Percentiles rank a stretch among this genome's conserved stretches.
Evolutionary conservation across 2,113 vertebrate species (phyloP).

Genomic region (Vulpes lagopus): DNA sequence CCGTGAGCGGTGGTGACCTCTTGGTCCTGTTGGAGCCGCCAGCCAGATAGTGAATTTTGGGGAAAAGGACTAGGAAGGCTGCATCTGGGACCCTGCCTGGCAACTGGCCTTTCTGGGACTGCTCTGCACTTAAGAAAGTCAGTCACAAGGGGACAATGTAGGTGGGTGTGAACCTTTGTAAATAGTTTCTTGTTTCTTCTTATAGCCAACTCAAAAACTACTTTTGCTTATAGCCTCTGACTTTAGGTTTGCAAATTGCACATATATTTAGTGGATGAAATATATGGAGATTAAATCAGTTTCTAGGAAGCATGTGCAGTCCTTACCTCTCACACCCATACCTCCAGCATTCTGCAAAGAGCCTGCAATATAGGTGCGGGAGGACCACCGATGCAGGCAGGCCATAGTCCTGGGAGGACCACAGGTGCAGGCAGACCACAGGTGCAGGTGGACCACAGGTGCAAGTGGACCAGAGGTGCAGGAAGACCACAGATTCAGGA

Average conservation of each 20-base stretch:
- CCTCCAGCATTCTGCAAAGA: not conserved
- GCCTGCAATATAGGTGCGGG: not conserved
- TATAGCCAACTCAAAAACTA: not conserved
- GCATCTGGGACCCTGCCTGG: not conserved
- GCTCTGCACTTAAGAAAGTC: no score
- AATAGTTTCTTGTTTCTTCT: not conserved
- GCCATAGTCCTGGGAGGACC: not conserved
- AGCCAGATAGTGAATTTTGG: not conserved
- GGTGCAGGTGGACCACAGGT: no score
- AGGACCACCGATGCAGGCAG: rapidly evolving
- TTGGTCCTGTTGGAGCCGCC: not conserved
- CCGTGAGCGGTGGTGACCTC: not conserved
- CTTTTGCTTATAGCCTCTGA: not conserved
- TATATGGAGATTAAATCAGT: not conserved
- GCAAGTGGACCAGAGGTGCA: not conserved
- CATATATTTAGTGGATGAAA: not conserved
- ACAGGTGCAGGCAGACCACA: no score
- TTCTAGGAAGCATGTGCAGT: not conserved
- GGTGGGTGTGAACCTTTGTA: not conserved
- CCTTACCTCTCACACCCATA: not conserved
- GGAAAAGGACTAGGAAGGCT: not conserved
- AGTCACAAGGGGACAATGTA: not conserved
- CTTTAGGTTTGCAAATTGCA: not conserved
- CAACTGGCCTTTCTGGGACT: not conserved
- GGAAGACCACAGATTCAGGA: not conserved